Evolutionary conservation across 2,888 invertebrate species (phyloP), one percentile per base, ranked within the genome.

Genomic region (Bembecia ichneumoniformis): DNA sequence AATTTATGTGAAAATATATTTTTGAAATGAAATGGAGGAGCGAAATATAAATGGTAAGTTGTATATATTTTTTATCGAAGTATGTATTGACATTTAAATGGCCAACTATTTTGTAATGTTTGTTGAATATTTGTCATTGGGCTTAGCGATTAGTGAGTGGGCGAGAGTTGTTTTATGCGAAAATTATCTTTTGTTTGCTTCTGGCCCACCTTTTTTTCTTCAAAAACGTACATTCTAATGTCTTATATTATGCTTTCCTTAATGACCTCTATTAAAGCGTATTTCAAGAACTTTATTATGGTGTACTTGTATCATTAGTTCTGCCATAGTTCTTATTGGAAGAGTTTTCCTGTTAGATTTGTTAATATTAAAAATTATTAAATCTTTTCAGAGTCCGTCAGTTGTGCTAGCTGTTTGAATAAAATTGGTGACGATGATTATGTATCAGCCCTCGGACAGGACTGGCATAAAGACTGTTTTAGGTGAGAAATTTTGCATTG

Each of bases 391-490:
- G 86, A 78, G 55, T 57, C 64, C 60, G 62, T 70, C 53, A 78
- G 71, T 48, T 94, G 94, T 73, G 91, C 93, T 17, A 93, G 93
- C 49, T 94, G 94, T 76, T 80, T 94, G 57, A 94, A 94, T 70
- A 82, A 90, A 47, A 89, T 94, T 40, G 91, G 92, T 13, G 92
- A 92, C 58, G 92, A 93, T 62, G 94, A 95, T 70, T 93, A 92
- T 71, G 90, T 96, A 52, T 92, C 93, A 54, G 95, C 96, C 10
- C 86, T 96, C 56, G 92, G 91, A 56, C 94, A 95, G 72, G 93
- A 94, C 74, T 96, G 96, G 95, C 96, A 96, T 74, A 90, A 92
- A 74, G 96, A 96, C 72, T 96, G 96, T 72, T 96, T 96, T 77
- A 89, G 93, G 94, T 93, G 82, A 76, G 63, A 40, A 5, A 7